Conservation (phyloP, 2,888 invertebrate species). For the Mesopsocus fuscifrons region DNA sequence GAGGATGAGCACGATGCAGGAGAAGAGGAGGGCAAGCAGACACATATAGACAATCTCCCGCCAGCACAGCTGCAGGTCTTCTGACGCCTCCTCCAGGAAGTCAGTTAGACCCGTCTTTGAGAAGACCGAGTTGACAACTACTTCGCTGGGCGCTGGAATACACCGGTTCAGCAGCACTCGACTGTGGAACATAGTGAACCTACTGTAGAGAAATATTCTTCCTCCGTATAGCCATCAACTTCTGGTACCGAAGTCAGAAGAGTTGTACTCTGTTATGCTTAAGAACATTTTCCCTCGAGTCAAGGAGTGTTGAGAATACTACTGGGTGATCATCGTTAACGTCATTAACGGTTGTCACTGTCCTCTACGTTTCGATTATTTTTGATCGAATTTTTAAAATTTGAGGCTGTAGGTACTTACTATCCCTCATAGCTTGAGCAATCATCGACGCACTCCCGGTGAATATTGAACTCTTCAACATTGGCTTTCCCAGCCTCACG, state of each 20-base stretch:
- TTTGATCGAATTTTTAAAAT: no score
- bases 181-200: constrained; percentile 23
- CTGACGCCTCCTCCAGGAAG: constrained; percentile 36
- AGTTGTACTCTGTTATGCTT: background rate
- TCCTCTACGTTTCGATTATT: no score
- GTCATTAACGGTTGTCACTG: no score
- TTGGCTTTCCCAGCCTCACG: constrained; percentile 18
- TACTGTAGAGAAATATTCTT: no score
- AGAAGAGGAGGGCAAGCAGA: constrained; percentile 35
- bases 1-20: constrained; percentile 34
- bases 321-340: no score
- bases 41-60: constrained; percentile 36
- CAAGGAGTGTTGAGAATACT: no score
- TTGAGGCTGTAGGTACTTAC: constrained; percentile 20
- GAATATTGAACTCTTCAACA: constrained; percentile 17
- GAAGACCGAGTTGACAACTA: constrained; percentile 26
- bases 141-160: constrained; percentile 26
- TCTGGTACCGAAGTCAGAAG: no score
- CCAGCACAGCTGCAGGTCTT: constrained; percentile 39
- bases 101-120: constrained; percentile 30
- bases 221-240: no score
- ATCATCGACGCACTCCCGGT: constrained; percentile 22
- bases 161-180: constrained; percentile 32
- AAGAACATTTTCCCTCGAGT: no score
- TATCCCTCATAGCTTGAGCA: constrained; percentile 20